Base-by-base conservation (phyloP, 2,113 vertebrate genomes). In the Eptatretus burgeri region DNA sequence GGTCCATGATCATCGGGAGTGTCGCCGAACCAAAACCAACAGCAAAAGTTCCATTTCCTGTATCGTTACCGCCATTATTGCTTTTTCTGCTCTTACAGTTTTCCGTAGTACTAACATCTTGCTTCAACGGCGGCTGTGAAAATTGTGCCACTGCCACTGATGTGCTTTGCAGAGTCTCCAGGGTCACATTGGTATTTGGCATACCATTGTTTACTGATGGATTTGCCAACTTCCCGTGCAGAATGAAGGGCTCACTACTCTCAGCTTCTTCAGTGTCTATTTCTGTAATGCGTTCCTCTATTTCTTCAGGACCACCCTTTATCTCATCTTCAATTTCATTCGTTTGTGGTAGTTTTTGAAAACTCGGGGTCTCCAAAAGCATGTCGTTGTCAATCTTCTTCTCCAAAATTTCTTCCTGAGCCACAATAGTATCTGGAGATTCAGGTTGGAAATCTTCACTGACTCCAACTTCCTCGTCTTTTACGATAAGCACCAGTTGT, bases 111-210 rank as follows among this genome's bases (percentile, higher is more conserved):
- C 8, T 19, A 60, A 8, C 19, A 20, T 20, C 11, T n/a, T 60
- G 9, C n/a, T 20, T 60, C n/a, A 20, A 11, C 10, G 56, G 56
- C 1, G 72, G 79, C 75, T 98, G 91, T 0, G 91, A 94, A 74
- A 98, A 98, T 73, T 98, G 91, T 0, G 89, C 91, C 1, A 98
- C 91, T 0, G 89, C 91, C 71, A 98, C 91, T 68, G 85, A 84
- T 9, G 91, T 98, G 73, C 91, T 82, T 66, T 96, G 82, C 71
- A 96, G 77, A 13, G 91, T 87, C 80, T 98, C 91, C 71, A 96
- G 74, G 0, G 91, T 98, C 69, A 98, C 91, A 11, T 96, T 98
- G 74, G 91, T 96, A 80, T 79, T 93, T 70, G 91, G 89, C 82
- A 93, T 85, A 71, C 71, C 69, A 67, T 91, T 93, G 70, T 71